phyloP scores from a whole-genome alignment of 2,797 vertebrate species.

The Mionectes olivaceus region DNA sequence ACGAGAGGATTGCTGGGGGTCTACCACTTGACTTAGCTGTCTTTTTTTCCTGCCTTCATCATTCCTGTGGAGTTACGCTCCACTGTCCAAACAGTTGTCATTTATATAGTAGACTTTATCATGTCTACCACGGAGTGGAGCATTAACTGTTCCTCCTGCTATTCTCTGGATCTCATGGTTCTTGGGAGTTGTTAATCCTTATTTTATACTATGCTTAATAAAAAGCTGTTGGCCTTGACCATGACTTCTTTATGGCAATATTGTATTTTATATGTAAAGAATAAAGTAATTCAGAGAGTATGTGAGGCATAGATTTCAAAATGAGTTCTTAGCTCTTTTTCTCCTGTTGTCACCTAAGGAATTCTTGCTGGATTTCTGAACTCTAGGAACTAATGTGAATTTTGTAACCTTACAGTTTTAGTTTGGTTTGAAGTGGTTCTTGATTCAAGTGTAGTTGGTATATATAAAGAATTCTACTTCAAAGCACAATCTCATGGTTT shows the following conservation, averaged over 20 bases:
- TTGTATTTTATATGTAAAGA: not conserved
- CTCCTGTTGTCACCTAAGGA: not conserved
- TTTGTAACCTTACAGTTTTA: not conserved
- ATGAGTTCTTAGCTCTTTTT: not conserved
- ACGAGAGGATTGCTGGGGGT: not conserved
- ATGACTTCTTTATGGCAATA: not conserved
- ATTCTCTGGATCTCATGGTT: not conserved
- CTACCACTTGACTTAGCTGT: not conserved
- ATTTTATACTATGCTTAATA: not conserved
- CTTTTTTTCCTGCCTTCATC: not conserved
- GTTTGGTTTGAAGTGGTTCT: not conserved
- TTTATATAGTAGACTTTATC: not conserved
- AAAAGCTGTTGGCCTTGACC: not conserved
- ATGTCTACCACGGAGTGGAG: fast-evolving
- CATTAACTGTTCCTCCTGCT: not conserved
- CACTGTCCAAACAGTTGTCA: not conserved
- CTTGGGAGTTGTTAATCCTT: not conserved
- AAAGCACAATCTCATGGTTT: not conserved
- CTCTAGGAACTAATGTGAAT: not conserved
- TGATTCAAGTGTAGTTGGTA: not conserved
- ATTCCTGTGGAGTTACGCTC: fast-evolving
- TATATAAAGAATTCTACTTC: not conserved
- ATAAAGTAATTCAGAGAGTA: not conserved
- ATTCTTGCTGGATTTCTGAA: not conserved
- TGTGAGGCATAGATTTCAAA: not conserved